Conservation (phyloP, 2,797 vertebrate genomes). For the Oceanodroma leucorhoa region DNA sequence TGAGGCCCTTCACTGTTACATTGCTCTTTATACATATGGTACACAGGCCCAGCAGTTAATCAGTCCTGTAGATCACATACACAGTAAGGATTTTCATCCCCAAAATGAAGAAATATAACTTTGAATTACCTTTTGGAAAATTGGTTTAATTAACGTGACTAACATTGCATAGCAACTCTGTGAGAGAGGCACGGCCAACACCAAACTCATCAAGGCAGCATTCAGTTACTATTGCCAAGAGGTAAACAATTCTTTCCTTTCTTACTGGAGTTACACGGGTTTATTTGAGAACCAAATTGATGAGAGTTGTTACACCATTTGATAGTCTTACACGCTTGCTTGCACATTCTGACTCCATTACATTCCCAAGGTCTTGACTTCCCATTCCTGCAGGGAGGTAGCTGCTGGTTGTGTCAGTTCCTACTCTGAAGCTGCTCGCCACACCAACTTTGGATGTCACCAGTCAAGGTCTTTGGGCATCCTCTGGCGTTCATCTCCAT, state of each 20-base stretch:
- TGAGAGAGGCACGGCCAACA: background rate
- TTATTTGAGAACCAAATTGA: background rate
- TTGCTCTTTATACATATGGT: background rate
- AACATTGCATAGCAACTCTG: background rate
- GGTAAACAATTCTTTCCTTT: background rate
- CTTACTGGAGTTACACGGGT: background rate
- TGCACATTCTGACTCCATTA: background rate
- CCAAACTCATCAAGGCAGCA: background rate
- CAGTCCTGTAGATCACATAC: background rate
- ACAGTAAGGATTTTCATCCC: background rate
- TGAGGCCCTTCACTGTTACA: background rate
- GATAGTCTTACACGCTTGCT: background rate
- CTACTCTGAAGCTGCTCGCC: background rate
- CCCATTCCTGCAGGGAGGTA: rapidly evolving
- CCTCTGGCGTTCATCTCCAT: background rate
- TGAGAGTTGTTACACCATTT: background rate
- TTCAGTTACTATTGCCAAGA: background rate
- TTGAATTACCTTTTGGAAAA: background rate
- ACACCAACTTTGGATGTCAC: background rate
- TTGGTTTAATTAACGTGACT: background rate
- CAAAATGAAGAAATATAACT: background rate
- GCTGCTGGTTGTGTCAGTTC: background rate
- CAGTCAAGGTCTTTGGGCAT: background rate
- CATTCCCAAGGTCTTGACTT: background rate
- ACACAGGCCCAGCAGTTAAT: background rate